Base-by-base conservation (phyloP, 1,140 invertebrate species). In the Brachionus plicatilis region DNA sequence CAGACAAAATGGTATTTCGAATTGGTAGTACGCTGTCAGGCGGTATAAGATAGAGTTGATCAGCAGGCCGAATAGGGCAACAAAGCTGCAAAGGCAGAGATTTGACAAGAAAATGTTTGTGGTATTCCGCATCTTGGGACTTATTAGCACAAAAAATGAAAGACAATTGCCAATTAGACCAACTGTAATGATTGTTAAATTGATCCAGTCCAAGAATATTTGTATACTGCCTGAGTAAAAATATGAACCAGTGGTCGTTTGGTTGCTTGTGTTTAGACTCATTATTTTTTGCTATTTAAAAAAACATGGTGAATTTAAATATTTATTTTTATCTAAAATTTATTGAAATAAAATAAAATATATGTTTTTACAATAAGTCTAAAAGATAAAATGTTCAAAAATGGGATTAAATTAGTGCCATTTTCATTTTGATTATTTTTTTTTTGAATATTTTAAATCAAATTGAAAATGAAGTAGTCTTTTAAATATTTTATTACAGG, bases 21-120 rank as follows among this genome's bases (percentile, higher is more conserved):
- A 20, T 24, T 37, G 7, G 27, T 82, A 65, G 20, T 45, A 65
- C 11, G 33, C 33, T 20, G 79, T 14, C 41, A 82, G 27, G 14
- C 60, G 37, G 17, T 82, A 82, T 9, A 60, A 4, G 1, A 45
- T 68, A 3, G 79, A 82, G 12, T 65, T 82, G 8, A 82, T 27
- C 2, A 82, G 12, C 14, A 82, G 27, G 1, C 79, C 50, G 11
- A 65, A 12, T 3, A 82, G 9, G 2, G 79, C 50, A 17, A 82
- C 37, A 14, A 65, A 82, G 24, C 79, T 82, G 45, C 79, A 45
- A 0, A 82, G 29, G 29, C 79, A 82, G 14, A 82, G 41, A 68
- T 68, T 82, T 24, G 79, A 82, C 50, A 82, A 65, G 45, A 65
- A 82, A 17, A 82, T 27, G 24, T 82, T 82, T 8, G 65, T 82